Evolutionary conservation across 2,888 invertebrate species (phyloP), one percentile per base, ranked within the genome.

Genomic region (Trilocha varians): DNA sequence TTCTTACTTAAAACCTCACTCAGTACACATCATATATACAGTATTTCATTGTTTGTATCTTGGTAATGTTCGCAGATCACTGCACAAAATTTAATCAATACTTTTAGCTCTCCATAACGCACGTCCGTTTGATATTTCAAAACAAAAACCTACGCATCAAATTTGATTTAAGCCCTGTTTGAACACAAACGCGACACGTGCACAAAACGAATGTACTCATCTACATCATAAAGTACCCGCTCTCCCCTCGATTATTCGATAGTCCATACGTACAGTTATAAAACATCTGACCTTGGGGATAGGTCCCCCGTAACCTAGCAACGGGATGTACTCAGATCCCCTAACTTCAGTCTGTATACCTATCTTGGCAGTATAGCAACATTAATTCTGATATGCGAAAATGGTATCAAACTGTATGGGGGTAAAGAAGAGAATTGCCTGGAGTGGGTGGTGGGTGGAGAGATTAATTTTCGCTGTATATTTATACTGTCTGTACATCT

Each of bases 251-350:
- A 46, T 65, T 66, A 70, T 63, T 66, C 55, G 56, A 61, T 65
- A 62, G 54, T 49, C 54, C 68, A 70, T 73, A 71, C 60, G 58
- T 69, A 65, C 59, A 60, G 52, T 59, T 77, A 75, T 77, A 74
- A 67, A 67, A 65, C 65, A 64, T 70, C 62, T 84, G 84, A 84
- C 84, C 84, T 83, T 84, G 84, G 78, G 71, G 70, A 63, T 64
- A 61, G 63, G 73, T 64, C 67, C 72, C 71, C 67, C 68, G 80
- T 82, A 78, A 72, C 84, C 76, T 79, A 79, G 82, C 83, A 82
- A 84, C 83, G 74, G 52, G 62, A 65, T 63, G 62, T 65, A 64
- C 71, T 64, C 70, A 70, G 76, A 65, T 70, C 82, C 84, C 84
- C 82, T 73, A 70, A 67, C 25, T 65, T 71, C 75, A 76, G 78